Conservation (phyloP, 1,140 invertebrate genomes). For the Nasonia giraulti region DNA sequence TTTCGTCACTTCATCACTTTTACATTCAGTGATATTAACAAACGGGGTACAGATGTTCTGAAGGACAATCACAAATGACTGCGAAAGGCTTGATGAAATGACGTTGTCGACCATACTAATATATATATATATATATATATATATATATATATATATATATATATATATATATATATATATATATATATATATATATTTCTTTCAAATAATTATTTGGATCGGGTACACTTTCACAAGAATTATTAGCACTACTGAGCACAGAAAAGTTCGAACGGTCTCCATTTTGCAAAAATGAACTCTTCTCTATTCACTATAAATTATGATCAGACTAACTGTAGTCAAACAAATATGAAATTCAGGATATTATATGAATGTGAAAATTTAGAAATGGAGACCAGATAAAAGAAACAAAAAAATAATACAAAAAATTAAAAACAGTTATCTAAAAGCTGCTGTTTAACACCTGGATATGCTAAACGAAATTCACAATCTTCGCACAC, state of each 20-base stretch:
- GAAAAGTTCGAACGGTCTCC: slow-evolving; percentile 47
- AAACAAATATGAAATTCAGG: background rate
- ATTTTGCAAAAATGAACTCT: slow-evolving; percentile 39
- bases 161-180: too few relatives aligned
- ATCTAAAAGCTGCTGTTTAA: slow-evolving; percentile 51
- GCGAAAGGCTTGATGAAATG: slow-evolving; percentile 43
- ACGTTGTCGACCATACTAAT: slow-evolving; percentile 37
- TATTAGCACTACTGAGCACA: slow-evolving; percentile 45
- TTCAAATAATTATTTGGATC: slow-evolving; percentile 40
- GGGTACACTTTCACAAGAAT: slow-evolving; percentile 49
- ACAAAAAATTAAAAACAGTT: slow-evolving; percentile 28
- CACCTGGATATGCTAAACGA: slow-evolving; percentile 52
- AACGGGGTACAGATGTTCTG: background rate
- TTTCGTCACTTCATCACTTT: slow-evolving; percentile 48
- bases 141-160: too few relatives aligned
- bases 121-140: slow-evolving; percentile 5
- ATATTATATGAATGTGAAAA: slow-evolving; percentile 17
- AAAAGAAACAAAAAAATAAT: slow-evolving; percentile 19
- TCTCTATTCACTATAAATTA: background rate
- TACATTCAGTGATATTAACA: background rate
- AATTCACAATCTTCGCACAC: slow-evolving; percentile 53
- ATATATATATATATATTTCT: slow-evolving; percentile 17
- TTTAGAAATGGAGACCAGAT: slow-evolving; percentile 44
- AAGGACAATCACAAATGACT: slow-evolving; percentile 46
- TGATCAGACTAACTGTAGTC: background rate